Evolutionary conservation across 2,888 invertebrate genomes (phyloP), one percentile per base, ranked within the genome.

Genomic region (Chironomus riparius): DNA sequence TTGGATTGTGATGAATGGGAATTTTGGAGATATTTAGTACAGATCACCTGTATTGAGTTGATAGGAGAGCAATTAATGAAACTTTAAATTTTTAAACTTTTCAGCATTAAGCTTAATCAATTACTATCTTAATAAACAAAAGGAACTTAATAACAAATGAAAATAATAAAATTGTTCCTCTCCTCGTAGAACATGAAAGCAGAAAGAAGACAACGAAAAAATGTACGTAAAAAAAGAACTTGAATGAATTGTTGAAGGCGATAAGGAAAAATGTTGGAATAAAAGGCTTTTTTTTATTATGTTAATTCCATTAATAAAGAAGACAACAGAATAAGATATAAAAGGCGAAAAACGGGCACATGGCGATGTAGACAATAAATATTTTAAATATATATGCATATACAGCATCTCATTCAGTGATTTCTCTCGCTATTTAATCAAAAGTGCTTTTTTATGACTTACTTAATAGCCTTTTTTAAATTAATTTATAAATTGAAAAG

Each of bases 211-310:
- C 38, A 4, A 3, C 22, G 13, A 15, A 13, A 50, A 50, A 50
- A 15, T 50, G 28, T 38, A 38, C 38, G 38, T 56, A 65, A 18
- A 74, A 65, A 68, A 22, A 6, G 68, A n/a, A 21, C 22, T 22
- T 68, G 68, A 74, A 74, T 74, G 65, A 72, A 74, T 68, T 74
- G 74, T 74, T 74, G 74, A 24, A 62, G 18, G 24, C 38, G 74
- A 74, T 74, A 74, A 74, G 47, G 74, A 74, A 74, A 61, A 22
- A 38, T 38, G 38, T 38, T 38, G 7, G 6, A 28, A 28, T 28
- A 28, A 38, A 38, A 38, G 2, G 4, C 1, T 10, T 38, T 38
- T 38, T 74, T 74, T 74, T 47, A 62, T 74, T 74, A 48, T 74
- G 47, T 74, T 38, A 48, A 62, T 74, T 74, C 74, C 74, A 74